These are phyloP conservation scores for Pterocles burchelli DNA, from an alignment of 2,113 vertebrate species.

Conservation along the genomic window DNA sequence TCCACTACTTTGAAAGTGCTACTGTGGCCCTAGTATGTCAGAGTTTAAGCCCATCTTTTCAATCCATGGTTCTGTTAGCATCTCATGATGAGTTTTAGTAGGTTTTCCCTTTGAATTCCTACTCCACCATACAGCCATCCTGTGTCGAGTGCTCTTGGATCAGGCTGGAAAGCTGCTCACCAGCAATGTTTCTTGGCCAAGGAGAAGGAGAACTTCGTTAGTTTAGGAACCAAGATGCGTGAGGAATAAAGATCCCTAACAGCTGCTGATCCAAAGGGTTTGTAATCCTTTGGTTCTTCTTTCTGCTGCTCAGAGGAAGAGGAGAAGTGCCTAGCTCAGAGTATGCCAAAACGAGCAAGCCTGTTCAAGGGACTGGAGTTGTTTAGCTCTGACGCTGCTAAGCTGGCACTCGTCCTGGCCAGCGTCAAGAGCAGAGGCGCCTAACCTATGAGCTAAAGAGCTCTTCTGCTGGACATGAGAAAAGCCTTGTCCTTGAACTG, in stretches of 20 bases:
- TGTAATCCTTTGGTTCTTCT: background rate
- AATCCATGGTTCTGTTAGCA: background rate
- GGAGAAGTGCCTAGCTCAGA: background rate
- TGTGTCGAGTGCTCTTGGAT: accelerated
- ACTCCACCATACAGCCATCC: accelerated
- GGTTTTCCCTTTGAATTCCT: background rate
- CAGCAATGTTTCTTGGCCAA: background rate
- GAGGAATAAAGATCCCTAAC: background rate
- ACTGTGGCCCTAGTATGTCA: background rate
- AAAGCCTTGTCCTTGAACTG: background rate
- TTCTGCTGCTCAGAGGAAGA: background rate
- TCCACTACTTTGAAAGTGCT: background rate
- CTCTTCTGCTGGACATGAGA: background rate
- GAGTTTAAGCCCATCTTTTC: background rate
- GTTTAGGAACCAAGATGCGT: background rate
- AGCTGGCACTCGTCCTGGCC: background rate
- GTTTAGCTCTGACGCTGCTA: background rate
- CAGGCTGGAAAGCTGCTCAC: background rate
- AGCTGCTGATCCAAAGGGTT: background rate
- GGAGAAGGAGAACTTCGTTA: background rate
- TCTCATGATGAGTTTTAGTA: background rate
- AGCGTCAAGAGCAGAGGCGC: background rate
- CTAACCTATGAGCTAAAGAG: background rate
- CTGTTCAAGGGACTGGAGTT: accelerated
- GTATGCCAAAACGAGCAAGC: background rate